A percentile compares a stretch with the other conserved stretches of the same genome.
Evolutionary conservation across 2,797 vertebrate species (phyloP).

Genomic region (Nannoperca obscura): DNA sequence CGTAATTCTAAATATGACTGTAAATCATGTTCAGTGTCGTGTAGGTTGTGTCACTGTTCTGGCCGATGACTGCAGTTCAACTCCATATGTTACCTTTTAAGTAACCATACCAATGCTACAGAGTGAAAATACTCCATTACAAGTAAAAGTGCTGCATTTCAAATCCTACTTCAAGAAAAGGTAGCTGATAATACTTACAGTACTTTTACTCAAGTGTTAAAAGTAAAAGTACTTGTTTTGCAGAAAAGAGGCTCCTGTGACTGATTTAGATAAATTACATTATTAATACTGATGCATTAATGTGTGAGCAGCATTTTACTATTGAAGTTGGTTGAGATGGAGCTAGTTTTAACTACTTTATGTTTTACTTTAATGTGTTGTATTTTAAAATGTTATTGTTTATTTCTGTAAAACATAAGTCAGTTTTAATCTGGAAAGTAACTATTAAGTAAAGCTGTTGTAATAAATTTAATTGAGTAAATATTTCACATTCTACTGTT

Average conservation of each 20-base stretch:
- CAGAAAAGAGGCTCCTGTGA: no score
- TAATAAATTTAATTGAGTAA: not conserved
- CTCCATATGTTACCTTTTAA: no score
- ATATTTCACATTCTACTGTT: not conserved
- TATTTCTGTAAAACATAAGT: not conserved
- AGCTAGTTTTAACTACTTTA: not conserved
- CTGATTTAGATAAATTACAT: not conserved
- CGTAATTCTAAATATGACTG: no score
- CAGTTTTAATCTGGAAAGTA: not conserved
- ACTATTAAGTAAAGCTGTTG: no score
- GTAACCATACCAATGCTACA: not conserved
- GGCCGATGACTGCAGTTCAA: no score
- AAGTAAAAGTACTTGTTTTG: no score
- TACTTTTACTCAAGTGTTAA: no score
- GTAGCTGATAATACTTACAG: no score
- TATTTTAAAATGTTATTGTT: not conserved
- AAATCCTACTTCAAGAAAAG: no score
- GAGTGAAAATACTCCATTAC: not conserved
- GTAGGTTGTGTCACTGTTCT: no score
- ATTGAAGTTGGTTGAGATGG: not conserved
- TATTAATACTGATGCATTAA: not conserved
- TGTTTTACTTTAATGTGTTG: not conserved
- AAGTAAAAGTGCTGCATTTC: not conserved
- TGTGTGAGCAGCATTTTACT: not conserved
- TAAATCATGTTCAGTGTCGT: no score